Evolutionary conservation across 2,797 vertebrate genomes (phyloP).

Genomic region (Crenuchus spilurus): DNA sequence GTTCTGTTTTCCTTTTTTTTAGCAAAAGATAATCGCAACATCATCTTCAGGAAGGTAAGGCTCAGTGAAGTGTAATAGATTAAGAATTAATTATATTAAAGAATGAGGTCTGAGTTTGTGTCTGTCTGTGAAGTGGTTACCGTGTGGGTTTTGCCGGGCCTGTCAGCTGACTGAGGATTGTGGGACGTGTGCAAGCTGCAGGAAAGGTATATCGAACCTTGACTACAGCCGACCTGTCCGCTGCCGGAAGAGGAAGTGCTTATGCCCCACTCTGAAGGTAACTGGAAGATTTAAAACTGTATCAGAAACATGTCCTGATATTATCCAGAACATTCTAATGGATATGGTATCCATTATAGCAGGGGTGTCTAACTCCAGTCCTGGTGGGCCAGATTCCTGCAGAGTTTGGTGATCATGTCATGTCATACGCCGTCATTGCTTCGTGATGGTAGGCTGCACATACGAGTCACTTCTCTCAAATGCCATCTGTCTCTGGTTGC

Average conservation of each 20-base stretch:
- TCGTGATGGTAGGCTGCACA: too few relatives aligned
- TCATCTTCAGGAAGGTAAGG: conserved; percentile 78
- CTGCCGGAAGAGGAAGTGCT: conserved; percentile 76
- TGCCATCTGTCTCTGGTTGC: too few relatives aligned
- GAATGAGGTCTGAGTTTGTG: not conserved
- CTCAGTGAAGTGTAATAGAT: not conserved
- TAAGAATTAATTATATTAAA: not conserved
- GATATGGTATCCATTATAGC: too few relatives aligned
- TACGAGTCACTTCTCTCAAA: too few relatives aligned
- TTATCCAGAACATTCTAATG: too few relatives aligned
- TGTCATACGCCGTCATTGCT: too few relatives aligned
- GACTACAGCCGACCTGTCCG: conserved; percentile 65
- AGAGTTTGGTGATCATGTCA: too few relatives aligned
- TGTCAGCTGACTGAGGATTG: conserved; percentile 84
- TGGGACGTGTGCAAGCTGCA: conserved; percentile 85
- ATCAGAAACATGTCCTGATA: too few relatives aligned
- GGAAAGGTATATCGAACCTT: conserved; percentile 64
- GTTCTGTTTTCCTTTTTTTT: not conserved
- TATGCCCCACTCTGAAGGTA: conserved; percentile 78
- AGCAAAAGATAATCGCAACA: conserved; percentile 65
- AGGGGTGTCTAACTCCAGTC: too few relatives aligned
- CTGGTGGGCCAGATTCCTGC: too few relatives aligned
- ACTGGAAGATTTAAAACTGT: not conserved
- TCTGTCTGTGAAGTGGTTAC: conserved; percentile 77
- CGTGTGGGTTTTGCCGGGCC: conserved; percentile 85